A percentile compares a stretch with the other conserved stretches of the same genome.
These are phyloP conservation scores for Megathymus violae DNA, from an alignment of 1,140 invertebrate species.

Conservation along the genomic window DNA sequence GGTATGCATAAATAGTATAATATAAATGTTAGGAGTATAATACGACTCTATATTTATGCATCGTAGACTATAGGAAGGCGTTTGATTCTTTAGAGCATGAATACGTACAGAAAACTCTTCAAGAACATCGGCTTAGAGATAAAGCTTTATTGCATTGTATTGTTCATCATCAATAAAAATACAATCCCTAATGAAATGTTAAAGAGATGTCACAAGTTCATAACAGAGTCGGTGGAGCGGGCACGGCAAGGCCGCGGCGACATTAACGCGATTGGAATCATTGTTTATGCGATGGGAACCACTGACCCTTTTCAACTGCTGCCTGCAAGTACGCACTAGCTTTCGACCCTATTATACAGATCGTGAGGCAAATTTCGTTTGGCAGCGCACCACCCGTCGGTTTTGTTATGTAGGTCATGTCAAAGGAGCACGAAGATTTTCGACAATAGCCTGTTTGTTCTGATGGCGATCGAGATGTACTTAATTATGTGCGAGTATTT, in stretches of 20 bases:
- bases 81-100: no score
- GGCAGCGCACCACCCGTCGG: not conserved
- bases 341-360: not conserved
- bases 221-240: not conserved
- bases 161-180: no score
- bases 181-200: not conserved
- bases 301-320: slow-evolving; percentile 32
- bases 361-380: not conserved
- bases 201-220: slow-evolving; percentile 6
- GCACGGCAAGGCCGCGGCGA: slow-evolving; percentile 29
- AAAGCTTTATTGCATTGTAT: no score
- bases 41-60: no score
- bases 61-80: no score
- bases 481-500: not conserved
- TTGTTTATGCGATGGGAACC: slow-evolving; percentile 45
- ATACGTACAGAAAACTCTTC: no score
- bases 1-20: no score
- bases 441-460: slow-evolving; percentile 16
- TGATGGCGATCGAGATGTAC: slow-evolving; percentile 8
- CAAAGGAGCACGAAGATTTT: slow-evolving; percentile 14
- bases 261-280: slow-evolving; percentile 37
- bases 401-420: slow-evolving; percentile 14
- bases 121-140: no score
- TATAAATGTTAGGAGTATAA: no score
- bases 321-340: not conserved